A percentile compares a stretch with the other conserved stretches of the same genome.
Conservation (phyloP, 2,113 vertebrate genomes). For the Gorsachius goisagi region DNA sequence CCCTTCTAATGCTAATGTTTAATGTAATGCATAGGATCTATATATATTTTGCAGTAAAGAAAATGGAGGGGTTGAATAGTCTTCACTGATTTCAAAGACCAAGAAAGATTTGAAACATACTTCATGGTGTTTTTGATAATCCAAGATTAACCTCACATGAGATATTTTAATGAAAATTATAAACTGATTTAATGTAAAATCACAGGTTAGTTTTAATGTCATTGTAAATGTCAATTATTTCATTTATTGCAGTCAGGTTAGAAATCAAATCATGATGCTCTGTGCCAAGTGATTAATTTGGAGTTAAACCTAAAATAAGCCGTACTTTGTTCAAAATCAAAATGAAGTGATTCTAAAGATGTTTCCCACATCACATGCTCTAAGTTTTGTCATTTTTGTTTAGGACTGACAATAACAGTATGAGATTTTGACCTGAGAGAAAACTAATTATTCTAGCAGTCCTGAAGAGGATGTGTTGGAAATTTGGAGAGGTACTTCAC, state of each 20-base stretch:
- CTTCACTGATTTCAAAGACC: neutral
- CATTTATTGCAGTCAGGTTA: neutral
- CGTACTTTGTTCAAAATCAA: neutral
- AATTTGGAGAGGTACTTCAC: neutral
- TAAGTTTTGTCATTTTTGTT: neutral
- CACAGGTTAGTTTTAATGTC: neutral
- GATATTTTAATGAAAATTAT: neutral
- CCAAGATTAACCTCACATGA: neutral
- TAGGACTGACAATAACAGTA: neutral
- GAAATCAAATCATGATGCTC: neutral
- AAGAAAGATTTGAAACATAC: neutral
- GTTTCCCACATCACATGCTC: neutral
- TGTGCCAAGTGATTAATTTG: neutral
- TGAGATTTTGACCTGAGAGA: neutral
- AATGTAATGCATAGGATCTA: neutral
- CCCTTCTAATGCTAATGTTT: neutral
- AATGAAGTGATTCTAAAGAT: neutral
- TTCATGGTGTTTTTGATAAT: neutral
- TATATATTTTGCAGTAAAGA: neutral
- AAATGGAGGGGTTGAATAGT: neutral
- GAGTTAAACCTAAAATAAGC: neutral
- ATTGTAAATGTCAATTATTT: neutral
- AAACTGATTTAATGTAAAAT: neutral
- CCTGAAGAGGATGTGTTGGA: neutral
- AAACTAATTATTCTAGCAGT: neutral